Base-by-base conservation (phyloP, 2,888 invertebrate species). In the Prenolepis imparis region DNA sequence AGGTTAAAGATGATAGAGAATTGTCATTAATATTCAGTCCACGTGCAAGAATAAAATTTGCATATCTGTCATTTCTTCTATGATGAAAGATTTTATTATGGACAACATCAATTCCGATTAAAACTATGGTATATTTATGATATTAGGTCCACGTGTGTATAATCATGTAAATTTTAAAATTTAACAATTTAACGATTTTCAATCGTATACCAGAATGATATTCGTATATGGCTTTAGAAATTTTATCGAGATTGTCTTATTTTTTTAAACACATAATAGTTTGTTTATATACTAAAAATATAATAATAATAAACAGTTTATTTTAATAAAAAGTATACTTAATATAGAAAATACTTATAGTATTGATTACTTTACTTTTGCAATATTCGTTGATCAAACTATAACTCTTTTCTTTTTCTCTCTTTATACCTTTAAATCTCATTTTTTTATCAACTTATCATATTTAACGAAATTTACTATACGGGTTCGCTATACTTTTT, bases 1-100 rank as follows among this genome's bases (percentile, higher is more conserved):
- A 84, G 72, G 72, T 80, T 80, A 70, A 64, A 81, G 55, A 75
- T 64, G 82, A 66, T 70, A 74, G 57, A 77, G 24, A 75, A 78
- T 70, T 72, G 55, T 68, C 86, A 77, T 82, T 77, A 85, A 86
- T 84, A 84, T 64, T 63, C 82, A 70, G 39, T 63, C 28, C 70
- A 59, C 72, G 55, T 44, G 64, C 70, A 41, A 63, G 24, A 57
- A 52, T 70, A 36, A 44, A 36, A 75, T 84, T 75, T 70, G 63
- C 84, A 82, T 82, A 73, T 75, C 75, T 57, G 57, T 64, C 61
- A 73, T 72, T 72, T 78, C n/a, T 64, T 72, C n/a, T 61, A 36
- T 55, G 28, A 82, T 75, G 74, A 57, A 75, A 82, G 55, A 82
- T 61, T 28, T 55, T 74, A 64, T 74, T 55, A 44, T 32, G 24